Evolutionary conservation across 2,113 vertebrate species (phyloP), one percentile per base, ranked within the genome.

Genomic region (Vulpes lagopus): DNA sequence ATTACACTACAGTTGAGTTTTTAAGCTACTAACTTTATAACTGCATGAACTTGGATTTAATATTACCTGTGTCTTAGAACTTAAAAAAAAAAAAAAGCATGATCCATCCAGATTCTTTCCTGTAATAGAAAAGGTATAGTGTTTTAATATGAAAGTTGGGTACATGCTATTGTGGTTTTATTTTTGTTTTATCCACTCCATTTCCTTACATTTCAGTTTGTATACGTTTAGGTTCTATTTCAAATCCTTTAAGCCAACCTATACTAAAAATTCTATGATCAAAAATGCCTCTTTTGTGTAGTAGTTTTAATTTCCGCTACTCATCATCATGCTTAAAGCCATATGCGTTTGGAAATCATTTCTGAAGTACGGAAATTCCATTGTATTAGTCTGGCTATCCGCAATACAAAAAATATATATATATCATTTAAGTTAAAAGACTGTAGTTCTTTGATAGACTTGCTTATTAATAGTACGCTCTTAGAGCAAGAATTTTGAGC

Each of bases 1-100:
- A 55, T 85, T 88, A 98, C 98, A 98, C 98, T 99, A 98, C 98
- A 95, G 51, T 96, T 97, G 32, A 65, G 57, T 96, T 96, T 95
- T 94, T 73, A 96, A 83, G 81, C 60, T 97, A 92, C 87, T 94
- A 62, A 91, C 89, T 96, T 76, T 67, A 51, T 97, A 96, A 16
- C 82, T 85, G 78, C 83, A 79, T 90, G 53, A 84, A 94, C 89
- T 78, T 96, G 79, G 94, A 73, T 95, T 83, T 73, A 97, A 51
- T 79, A 74, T 84, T 86, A 64, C 51, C 55, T 97, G 55, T 25
- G 71, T 89, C 38, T 60, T 93, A 76, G 67, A 80, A 91, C 60
- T 91, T 90, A 25, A 53, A 23, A 35, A 88, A 87, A 64, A 7
- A n/a, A 79, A 49, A 12, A 79, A 15, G 4, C 8, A 59, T 53